phyloP scores from a whole-genome alignment of 2,888 invertebrate genomes.

The Oxyteleia sp. region DNA sequence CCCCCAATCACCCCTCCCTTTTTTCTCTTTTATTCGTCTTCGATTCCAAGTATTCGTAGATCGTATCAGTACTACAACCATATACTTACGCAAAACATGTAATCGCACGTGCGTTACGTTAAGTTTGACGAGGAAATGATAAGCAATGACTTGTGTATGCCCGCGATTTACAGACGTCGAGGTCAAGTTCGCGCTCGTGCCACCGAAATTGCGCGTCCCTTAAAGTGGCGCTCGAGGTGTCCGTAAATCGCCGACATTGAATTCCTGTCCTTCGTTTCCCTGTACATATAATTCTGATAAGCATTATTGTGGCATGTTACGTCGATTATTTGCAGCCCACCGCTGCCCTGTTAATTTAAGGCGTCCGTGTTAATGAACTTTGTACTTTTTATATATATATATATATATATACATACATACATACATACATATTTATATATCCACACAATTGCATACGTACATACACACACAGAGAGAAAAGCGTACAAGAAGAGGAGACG shows the following conservation, averaged over 20 bases:
- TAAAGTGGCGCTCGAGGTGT: too few relatives aligned
- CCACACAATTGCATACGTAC: too few relatives aligned
- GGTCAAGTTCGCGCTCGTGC: too few relatives aligned
- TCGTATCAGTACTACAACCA: constrained; percentile 44
- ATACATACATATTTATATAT: too few relatives aligned
- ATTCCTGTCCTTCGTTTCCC: too few relatives aligned
- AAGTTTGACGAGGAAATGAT: constrained; percentile 7
- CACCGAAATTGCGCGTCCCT: too few relatives aligned
- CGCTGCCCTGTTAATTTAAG: constrained; percentile 77
- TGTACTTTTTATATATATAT: constrained; percentile 74
- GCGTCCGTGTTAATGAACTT: constrained; percentile 70
- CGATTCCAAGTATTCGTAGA: constrained; percentile 60
- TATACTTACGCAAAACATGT: constrained; percentile 52
- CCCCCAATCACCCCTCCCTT: neutral
- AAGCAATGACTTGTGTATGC: neutral
- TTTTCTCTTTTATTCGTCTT: constrained; percentile 41
- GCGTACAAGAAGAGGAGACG: too few relatives aligned
- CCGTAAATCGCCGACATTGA: too few relatives aligned
- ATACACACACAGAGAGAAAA: too few relatives aligned
- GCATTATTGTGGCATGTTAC: constrained; percentile 63
- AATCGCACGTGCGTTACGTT: constrained; percentile 57
- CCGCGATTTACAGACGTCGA: too few relatives aligned
- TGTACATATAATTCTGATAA: too few relatives aligned
- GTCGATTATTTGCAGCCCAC: constrained; percentile 73
- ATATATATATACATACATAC: constrained; percentile 22